These are phyloP conservation scores for Brachionus paranguensis DNA, from an alignment of 1,140 invertebrate genomes.

Conservation along the genomic window DNA sequence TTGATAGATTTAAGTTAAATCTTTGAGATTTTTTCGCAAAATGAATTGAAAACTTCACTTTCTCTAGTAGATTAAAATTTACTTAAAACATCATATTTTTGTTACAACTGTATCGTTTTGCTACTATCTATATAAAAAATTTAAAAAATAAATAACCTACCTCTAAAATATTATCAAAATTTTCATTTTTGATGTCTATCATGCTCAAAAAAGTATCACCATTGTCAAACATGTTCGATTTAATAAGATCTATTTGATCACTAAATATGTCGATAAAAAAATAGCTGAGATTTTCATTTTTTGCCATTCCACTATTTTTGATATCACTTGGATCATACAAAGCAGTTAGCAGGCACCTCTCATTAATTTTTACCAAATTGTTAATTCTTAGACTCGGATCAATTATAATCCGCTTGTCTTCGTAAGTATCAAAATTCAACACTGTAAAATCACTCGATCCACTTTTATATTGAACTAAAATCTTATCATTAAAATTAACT, in stretches of 20 bases:
- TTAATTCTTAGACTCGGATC: not conserved
- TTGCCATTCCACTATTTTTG: not conserved
- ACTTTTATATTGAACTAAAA: not conserved
- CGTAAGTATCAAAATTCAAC: not conserved
- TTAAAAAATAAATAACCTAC: not conserved
- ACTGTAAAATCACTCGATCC: not conserved
- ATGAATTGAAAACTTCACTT: no score
- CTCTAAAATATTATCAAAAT: not conserved
- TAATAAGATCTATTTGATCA: not conserved
- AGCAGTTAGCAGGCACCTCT: not conserved
- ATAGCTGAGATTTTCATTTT: not conserved
- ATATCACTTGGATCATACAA: not conserved
- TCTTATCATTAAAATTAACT: not conserved
- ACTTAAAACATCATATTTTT: no score
- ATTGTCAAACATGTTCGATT: not conserved
- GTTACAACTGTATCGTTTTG: no score
- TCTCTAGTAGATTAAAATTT: no score
- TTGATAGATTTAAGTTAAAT: no score
- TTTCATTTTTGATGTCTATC: not conserved
- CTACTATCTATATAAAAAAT: no score
- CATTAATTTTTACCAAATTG: not conserved
- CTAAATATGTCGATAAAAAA: not conserved
- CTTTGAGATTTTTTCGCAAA: no score
- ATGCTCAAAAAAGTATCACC: not conserved
- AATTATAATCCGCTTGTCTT: not conserved